A percentile compares a stretch with the other conserved stretches of the same genome.
phyloP scores from a whole-genome alignment of 92 coral and sea anemone genomes.

The Siderastrea radians region DNA sequence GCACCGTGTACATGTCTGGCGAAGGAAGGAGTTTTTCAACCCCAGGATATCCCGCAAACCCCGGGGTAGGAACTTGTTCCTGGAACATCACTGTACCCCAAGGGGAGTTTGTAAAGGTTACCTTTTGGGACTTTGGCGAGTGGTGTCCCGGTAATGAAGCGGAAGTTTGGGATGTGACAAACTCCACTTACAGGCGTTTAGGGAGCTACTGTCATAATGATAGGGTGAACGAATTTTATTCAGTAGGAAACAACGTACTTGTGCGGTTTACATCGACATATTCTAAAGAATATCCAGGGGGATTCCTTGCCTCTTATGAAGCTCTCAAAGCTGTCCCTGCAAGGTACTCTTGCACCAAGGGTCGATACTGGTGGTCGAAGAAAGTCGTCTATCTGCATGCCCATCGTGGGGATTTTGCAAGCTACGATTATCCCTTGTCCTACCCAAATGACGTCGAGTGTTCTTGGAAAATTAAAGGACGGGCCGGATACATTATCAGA shows the following conservation, averaged over 20 bases:
- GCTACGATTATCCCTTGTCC: conserved; percentile 53
- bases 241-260: conserved; percentile 38
- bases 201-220: not conserved
- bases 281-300: not conserved
- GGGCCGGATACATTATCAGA: conserved; percentile 34
- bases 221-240: conserved; percentile 4
- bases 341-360: conserved; percentile 1
- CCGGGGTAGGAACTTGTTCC: conserved; percentile 40
- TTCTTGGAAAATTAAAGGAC: conserved; percentile 31
- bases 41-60: conserved; percentile 61
- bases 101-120: conserved; percentile 55
- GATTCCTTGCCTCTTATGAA: conserved; percentile 47
- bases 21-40: conserved; percentile 69
- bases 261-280: not conserved
- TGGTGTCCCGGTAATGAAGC: conserved; percentile 25
- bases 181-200: conserved; percentile 12
- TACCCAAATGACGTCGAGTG: conserved; percentile 61
- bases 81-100: conserved; percentile 70
- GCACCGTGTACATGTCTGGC: conserved; percentile 52
- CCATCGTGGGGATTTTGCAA: conserved; percentile 54
- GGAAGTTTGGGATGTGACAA: conserved; percentile 46
- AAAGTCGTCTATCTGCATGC: not conserved
- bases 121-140: conserved; percentile 7
- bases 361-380: too few relatives aligned
- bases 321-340: conserved; percentile 40